These are phyloP conservation scores for Dascyllus trimaculatus DNA, from an alignment of 2,113 vertebrate genomes.

Conservation along the genomic window DNA sequence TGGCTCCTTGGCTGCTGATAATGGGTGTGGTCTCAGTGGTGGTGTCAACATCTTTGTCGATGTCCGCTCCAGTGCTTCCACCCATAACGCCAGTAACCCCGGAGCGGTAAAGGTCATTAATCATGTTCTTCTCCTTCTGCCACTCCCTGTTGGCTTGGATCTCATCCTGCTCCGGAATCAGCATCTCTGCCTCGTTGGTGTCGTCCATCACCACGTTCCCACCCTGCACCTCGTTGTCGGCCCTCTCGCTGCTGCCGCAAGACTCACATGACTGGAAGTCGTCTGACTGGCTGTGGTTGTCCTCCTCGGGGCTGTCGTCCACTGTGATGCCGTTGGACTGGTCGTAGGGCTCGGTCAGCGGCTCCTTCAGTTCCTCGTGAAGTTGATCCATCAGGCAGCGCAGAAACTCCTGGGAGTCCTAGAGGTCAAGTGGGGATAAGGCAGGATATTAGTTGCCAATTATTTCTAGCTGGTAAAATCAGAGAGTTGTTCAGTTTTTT, in stretches of 20 bases:
- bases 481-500: not conserved
- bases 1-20: slow-evolving; percentile 91
- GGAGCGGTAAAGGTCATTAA: slow-evolving; percentile 88
- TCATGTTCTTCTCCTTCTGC: slow-evolving; percentile 92
- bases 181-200: slow-evolving; percentile 91
- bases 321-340: slow-evolving; percentile 74
- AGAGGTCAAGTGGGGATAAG: not conserved
- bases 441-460: slow-evolving; percentile 16
- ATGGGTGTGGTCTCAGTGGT: slow-evolving; percentile 84
- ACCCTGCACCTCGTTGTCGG: slow-evolving; percentile 84
- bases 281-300: slow-evolving; percentile 90
- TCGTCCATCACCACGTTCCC: slow-evolving; percentile 78
- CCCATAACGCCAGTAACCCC: slow-evolving; percentile 84
- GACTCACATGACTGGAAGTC: slow-evolving; percentile 95
- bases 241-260: slow-evolving; percentile 90
- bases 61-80: slow-evolving; percentile 75
- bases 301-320: slow-evolving; percentile 89
- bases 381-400: slow-evolving; percentile 98
- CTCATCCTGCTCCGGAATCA: slow-evolving; percentile 91
- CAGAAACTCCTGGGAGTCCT: slow-evolving; percentile 99
- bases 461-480: not conserved
- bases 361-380: slow-evolving; percentile 97
- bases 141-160: slow-evolving; percentile 88
- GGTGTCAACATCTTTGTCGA: slow-evolving; percentile 92
- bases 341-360: slow-evolving; percentile 88